Evolutionary conservation across 2,113 vertebrate species (phyloP).

Genomic region (Ia io): DNA sequence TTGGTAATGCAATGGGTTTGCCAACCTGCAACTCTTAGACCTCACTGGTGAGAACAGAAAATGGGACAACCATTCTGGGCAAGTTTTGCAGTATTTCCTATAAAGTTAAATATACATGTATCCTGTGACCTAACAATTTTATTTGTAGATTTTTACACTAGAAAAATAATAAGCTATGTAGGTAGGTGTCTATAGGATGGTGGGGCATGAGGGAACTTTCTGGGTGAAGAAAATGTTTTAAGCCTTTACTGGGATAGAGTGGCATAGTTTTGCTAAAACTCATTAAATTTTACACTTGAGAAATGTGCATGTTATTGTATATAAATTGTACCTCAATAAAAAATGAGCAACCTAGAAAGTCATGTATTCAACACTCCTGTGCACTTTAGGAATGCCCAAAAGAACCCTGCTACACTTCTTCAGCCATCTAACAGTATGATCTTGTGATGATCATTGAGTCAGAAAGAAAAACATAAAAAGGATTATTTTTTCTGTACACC

Average conservation of each 20-base stretch:
- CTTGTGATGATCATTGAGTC: not conserved
- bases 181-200: not conserved
- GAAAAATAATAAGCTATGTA: conserved; percentile 5
- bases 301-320: not conserved
- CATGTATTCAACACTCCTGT: not conserved
- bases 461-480: not conserved
- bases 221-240: not conserved
- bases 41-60: not conserved
- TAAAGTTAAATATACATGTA: not conserved
- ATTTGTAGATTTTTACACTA: not conserved
- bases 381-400: not conserved
- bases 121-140: not conserved
- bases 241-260: not conserved
- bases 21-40: not conserved
- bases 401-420: not conserved
- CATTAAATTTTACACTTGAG: not conserved
- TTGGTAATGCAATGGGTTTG: not conserved
- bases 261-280: conserved; percentile 13
- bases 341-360: not conserved
- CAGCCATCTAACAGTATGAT: not conserved
- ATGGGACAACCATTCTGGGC: not conserved
- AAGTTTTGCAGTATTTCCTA: not conserved
- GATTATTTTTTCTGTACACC: conserved; percentile 16
- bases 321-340: not conserved
- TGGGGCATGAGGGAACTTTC: not conserved